These are phyloP conservation scores for Hybos culiciformis DNA, from an alignment of 2,888 invertebrate genomes.

Conservation along the genomic window DNA sequence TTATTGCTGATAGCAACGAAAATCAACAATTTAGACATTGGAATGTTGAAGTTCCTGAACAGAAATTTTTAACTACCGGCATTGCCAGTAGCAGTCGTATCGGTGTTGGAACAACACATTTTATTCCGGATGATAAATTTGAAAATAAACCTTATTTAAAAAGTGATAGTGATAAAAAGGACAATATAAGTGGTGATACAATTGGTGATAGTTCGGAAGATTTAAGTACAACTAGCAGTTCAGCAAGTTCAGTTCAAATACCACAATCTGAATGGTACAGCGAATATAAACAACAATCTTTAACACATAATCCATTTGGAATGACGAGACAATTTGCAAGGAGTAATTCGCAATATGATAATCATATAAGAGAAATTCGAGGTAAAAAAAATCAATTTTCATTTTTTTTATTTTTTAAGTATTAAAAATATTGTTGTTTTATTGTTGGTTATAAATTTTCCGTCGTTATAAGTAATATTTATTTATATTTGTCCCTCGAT, in stretches of 20 bases:
- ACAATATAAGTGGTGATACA: neutral
- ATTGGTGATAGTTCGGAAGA: neutral
- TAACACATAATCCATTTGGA: conserved; percentile 6
- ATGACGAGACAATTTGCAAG: conserved; percentile 3
- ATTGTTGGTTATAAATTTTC: too few relatives aligned
- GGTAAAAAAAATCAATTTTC: conserved; percentile 46
- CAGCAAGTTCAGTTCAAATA: conserved; percentile 5
- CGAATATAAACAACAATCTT: conserved; percentile 37
- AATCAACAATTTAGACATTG: conserved; percentile 11
- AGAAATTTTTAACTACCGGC: conserved; percentile 2
- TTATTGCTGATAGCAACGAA: conserved; percentile 16
- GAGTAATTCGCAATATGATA: conserved; percentile 72
- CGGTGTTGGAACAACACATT: conserved; percentile 7
- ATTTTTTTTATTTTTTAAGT: neutral
- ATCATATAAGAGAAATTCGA: conserved; percentile 74
- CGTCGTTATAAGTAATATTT: neutral
- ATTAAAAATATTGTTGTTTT: neutral
- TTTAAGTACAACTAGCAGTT: neutral
- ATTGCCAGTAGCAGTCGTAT: conserved; percentile 10
- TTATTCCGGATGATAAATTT: neutral
- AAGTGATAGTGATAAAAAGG: neutral
- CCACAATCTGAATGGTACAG: conserved; percentile 43
- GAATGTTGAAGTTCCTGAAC: conserved; percentile 10
- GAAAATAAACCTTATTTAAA: neutral
- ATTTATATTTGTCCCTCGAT: too few relatives aligned